Conservation (phyloP, 2,113 vertebrate genomes). For the Hippocampus comes region DNA sequence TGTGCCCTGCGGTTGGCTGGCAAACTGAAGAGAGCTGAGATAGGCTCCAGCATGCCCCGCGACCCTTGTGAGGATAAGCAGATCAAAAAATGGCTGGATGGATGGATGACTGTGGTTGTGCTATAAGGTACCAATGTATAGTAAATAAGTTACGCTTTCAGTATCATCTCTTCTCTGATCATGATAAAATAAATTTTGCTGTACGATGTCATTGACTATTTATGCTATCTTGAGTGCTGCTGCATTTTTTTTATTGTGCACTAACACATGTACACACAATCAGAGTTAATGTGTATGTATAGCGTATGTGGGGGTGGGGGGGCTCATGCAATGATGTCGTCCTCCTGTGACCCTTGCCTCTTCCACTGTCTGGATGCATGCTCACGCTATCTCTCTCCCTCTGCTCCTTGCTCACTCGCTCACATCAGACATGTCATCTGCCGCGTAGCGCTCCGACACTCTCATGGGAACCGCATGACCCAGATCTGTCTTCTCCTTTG, state of each 20-base stretch:
- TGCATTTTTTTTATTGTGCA: constrained; percentile 22
- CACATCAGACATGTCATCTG: constrained; percentile 66
- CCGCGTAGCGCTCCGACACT: constrained; percentile 42
- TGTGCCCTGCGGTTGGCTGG: too few species aligned
- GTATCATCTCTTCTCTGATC: background rate
- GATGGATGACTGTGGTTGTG: too few species aligned
- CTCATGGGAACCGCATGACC: constrained; percentile 68
- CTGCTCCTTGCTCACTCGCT: constrained; percentile 47
- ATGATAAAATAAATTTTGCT: background rate
- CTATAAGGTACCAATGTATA: too few species aligned
- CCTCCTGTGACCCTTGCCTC: constrained; percentile 51
- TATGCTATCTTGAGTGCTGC: background rate
- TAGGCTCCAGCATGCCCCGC: too few species aligned
- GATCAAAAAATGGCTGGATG: too few species aligned
- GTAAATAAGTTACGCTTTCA: too few species aligned
- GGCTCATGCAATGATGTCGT: constrained; percentile 24
- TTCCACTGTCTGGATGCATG: constrained; percentile 46
- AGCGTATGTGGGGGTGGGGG: background rate
- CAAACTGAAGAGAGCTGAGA: too few species aligned
- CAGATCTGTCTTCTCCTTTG: constrained; percentile 63
- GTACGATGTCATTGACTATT: background rate
- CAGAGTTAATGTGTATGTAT: background rate
- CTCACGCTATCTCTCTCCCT: constrained; percentile 33
- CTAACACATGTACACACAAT: constrained; percentile 9
- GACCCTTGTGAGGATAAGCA: too few species aligned